A percentile compares a stretch with the other conserved stretches of the same genome.
These are phyloP conservation scores for Athalia cordata DNA, from an alignment of 2,888 invertebrate genomes.

Conservation along the genomic window DNA sequence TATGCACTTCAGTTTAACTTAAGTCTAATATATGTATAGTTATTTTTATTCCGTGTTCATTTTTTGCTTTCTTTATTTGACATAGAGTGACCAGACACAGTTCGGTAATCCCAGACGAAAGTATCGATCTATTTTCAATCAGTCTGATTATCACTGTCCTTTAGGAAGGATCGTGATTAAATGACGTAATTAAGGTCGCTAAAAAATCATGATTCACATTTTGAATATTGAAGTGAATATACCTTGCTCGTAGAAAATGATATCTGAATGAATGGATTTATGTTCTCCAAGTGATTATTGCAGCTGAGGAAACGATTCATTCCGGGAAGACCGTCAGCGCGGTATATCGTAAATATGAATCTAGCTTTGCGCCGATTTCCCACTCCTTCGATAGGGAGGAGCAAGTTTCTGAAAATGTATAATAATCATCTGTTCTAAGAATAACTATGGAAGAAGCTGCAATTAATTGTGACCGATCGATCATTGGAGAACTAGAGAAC, in stretches of 20 bases:
- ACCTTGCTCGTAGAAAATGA: conserved; percentile 81
- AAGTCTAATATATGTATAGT: neutral
- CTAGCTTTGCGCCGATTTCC: conserved; percentile 75
- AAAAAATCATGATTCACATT: neutral
- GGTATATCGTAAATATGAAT: conserved; percentile 75
- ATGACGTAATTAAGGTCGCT: neutral
- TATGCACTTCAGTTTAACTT: neutral
- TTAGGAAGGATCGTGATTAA: too few relatives aligned
- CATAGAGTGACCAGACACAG: too few relatives aligned
- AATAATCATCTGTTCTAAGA: conserved; percentile 27
- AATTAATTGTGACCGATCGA: neutral
- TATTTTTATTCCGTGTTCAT: too few relatives aligned
- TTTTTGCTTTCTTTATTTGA: too few relatives aligned
- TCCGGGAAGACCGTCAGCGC: conserved; percentile 76
- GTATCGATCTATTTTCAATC: neutral
- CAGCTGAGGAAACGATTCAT: conserved; percentile 56
- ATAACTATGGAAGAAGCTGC: neutral
- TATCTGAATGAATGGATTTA: conserved; percentile 76
- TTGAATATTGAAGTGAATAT: conserved; percentile 46
- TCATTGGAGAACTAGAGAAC: neutral
- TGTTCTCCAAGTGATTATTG: conserved; percentile 60
- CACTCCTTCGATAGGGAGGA: conserved; percentile 78
- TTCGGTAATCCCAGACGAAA: neutral
- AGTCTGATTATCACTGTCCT: too few relatives aligned
- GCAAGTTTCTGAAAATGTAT: conserved; percentile 77